A percentile compares a stretch with the other conserved stretches of the same genome.
Evolutionary conservation across 2,113 vertebrate genomes (phyloP).

Genomic region (Hiodon alosoides): DNA sequence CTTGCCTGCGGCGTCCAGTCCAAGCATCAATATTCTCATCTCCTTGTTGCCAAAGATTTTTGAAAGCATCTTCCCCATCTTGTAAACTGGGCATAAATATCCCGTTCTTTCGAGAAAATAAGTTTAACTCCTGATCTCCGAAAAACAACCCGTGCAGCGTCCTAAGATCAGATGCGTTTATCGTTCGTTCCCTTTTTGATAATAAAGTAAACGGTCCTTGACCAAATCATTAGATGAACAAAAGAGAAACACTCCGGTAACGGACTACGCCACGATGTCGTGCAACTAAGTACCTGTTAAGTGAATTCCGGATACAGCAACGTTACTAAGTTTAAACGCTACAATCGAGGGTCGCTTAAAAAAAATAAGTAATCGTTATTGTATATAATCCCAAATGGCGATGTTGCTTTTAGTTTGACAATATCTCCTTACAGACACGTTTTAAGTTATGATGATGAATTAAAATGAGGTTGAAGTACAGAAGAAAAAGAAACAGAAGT

Average conservation of each 20-base stretch:
- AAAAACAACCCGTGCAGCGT: not conserved
- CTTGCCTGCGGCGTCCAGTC: slow-evolving; percentile 95
- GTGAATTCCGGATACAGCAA: not conserved
- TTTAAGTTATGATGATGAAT: not conserved
- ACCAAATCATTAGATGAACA: not conserved
- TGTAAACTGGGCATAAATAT: slow-evolving; percentile 66
- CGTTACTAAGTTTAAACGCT: not conserved
- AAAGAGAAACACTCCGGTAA: not conserved
- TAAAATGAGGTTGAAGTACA: not conserved
- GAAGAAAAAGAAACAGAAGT: not conserved
- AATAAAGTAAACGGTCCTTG: too few relatives aligned
- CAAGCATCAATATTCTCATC: slow-evolving; percentile 99
- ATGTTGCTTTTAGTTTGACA: not conserved
- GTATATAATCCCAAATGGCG: not conserved
- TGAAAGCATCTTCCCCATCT: slow-evolving; percentile 96
- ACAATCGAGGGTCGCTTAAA: not conserved
- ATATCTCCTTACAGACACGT: not conserved
- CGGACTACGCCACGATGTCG: not conserved
- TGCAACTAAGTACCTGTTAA: too few relatives aligned
- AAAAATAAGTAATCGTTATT: not conserved
- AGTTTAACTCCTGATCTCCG: not conserved
- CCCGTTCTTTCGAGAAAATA: slow-evolving; percentile 31
- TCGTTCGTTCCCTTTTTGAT: too few relatives aligned
- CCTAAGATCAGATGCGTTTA: too few relatives aligned
- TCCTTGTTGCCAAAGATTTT: slow-evolving; percentile 99